phyloP scores from a whole-genome alignment of 2,797 vertebrate genomes.

The Artibeus jamaicensis region DNA sequence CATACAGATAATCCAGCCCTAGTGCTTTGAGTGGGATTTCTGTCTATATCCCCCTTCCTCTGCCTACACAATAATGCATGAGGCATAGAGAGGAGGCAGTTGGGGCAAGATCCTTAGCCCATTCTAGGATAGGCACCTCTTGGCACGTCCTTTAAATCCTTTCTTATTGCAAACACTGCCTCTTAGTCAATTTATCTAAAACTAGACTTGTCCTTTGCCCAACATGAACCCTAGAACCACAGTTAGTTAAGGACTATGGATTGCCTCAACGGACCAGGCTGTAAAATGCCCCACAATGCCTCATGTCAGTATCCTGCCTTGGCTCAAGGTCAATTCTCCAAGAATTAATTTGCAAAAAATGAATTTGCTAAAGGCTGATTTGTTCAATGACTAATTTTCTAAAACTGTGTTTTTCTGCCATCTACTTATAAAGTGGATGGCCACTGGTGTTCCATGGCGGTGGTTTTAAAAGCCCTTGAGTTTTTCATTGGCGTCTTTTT shows the following conservation, averaged over 20 bases:
- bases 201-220: background rate
- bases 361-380: background rate
- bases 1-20: background rate
- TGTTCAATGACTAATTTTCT: background rate
- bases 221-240: background rate
- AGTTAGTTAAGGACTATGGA: background rate
- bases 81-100: background rate
- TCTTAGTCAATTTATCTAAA: background rate
- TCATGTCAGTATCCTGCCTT: background rate
- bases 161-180: background rate
- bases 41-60: background rate
- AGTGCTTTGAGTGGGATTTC: background rate
- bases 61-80: background rate
- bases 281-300: background rate
- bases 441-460: background rate
- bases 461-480: background rate
- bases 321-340: background rate
- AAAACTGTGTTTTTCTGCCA: background rate
- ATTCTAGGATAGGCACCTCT: background rate
- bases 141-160: background rate
- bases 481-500: conserved; percentile 6
- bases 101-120: background rate
- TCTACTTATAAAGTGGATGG: background rate
- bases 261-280: background rate
- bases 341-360: background rate